Base-by-base conservation (phyloP, 1,140 invertebrate genomes). In the Drosophila nasuta region DNA sequence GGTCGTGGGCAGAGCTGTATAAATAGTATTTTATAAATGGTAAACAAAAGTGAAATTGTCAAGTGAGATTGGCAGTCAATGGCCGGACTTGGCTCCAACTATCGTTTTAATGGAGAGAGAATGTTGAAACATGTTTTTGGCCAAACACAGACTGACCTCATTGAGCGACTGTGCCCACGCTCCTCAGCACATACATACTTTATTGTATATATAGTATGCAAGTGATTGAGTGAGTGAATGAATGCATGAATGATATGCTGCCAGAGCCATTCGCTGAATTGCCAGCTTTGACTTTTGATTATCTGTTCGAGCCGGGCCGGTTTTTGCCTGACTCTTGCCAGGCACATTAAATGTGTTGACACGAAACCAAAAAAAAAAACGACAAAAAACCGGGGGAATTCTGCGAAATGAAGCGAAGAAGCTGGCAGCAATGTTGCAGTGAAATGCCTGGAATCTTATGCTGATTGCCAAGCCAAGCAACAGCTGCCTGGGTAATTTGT, bases 271-370 rank as follows among this genome's bases (percentile, higher is more conserved):
- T 71, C 51, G 73, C 56, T 62, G 73, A 79, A 75, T 85, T 70
- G 66, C 72, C 66, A 69, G 72, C 20, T 57, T 49, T 52, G 62
- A 48, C 48, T 72, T 76, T 75, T 75, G 73, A 75, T 75, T 75
- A 75, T 75, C 67, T 65, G 59, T 30, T 25, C 28, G 49, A 33
- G 33, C 33, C 38, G 56, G 60, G 59, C 60, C 62, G 59, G 74
- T 65, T 76, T 69, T 48, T 17, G 13, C 46, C 46, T 11, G 46
- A 8, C 46, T 20, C 20, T 25, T 48, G 17, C 46, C 64, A 68
- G 52, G 45, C 81, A 83, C 56, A 82, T 82, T 67, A 87, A 77
- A 87, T 73, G 72, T 88, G 82, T 87, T 88, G 82, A 85, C 82
- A 87, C 62, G 74, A 76, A 52, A 52, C 28, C 51, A 63, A 71